Conservation (phyloP, 2,888 invertebrate species). For the Agapostemon virescens region DNA sequence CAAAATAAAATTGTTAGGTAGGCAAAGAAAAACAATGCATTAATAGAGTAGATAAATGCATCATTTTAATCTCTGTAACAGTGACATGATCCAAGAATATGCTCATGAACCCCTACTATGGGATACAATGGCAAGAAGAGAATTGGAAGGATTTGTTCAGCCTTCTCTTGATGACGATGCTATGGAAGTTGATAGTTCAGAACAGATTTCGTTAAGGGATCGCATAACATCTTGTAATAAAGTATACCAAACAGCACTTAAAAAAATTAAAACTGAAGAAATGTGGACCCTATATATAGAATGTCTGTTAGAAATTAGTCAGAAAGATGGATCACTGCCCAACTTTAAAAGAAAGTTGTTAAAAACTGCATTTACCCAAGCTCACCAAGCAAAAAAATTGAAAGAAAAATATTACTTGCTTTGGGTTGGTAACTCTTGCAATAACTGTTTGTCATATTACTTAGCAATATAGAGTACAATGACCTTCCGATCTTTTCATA, state of each 20-base stretch:
- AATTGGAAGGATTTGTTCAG: constrained; percentile 81
- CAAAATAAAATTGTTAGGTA: constrained; percentile 82
- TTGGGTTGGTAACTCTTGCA: constrained; percentile 74
- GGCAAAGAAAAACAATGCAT: constrained; percentile 31
- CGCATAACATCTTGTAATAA: constrained; percentile 81
- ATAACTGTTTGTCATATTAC: constrained; percentile 7
- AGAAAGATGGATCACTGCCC: constrained; percentile 80
- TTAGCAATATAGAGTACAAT: neutral
- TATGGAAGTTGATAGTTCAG: constrained; percentile 68
- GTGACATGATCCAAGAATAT: constrained; percentile 81
- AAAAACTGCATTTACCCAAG: constrained; percentile 81
- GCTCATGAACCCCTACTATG: constrained; percentile 83
- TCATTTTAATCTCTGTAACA: constrained; percentile 56
- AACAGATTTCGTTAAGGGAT: constrained; percentile 76
- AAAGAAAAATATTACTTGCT: constrained; percentile 81
- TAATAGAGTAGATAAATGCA: constrained; percentile 8
- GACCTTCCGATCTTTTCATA: neutral
- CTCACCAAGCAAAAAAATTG: constrained; percentile 81
- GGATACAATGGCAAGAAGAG: constrained; percentile 84
- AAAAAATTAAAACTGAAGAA: constrained; percentile 80
- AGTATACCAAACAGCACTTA: constrained; percentile 82
- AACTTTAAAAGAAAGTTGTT: constrained; percentile 81
- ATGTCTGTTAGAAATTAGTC: constrained; percentile 82
- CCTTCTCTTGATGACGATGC: constrained; percentile 63
- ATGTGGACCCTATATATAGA: constrained; percentile 84